phyloP scores from a whole-genome alignment of 2,113 vertebrate genomes.

The Onychorhynchus coronatus region DNA sequence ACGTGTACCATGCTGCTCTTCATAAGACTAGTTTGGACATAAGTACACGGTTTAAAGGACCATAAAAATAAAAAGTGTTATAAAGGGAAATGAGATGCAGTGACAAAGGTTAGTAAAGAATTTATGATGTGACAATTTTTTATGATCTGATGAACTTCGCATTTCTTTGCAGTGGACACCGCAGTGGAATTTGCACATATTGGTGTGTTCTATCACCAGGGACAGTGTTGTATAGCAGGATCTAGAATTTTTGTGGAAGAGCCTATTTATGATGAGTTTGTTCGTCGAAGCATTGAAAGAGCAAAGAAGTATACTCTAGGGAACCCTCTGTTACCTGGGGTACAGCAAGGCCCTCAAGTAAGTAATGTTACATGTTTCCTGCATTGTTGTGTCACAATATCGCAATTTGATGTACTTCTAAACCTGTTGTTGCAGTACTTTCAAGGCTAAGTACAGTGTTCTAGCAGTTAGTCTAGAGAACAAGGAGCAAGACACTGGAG shows the following conservation, averaged over 20 bases:
- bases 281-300: constrained; percentile 77
- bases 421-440: background rate
- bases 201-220: constrained; percentile 88
- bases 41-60: background rate
- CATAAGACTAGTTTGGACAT: background rate
- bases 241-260: constrained; percentile 91
- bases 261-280: constrained; percentile 84
- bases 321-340: constrained; percentile 75
- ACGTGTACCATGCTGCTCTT: background rate
- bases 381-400: background rate
- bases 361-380: background rate
- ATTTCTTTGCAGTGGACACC: constrained; percentile 76
- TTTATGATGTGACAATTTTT: background rate
- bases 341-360: constrained; percentile 87
- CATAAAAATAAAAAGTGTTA: background rate
- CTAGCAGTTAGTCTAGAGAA: background rate
- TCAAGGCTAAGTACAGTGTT: background rate
- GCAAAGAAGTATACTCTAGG: constrained; percentile 82
- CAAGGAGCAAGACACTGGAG: background rate
- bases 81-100: background rate
- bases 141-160: background rate
- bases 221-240: constrained; percentile 86
- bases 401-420: background rate
- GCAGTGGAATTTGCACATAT: constrained; percentile 83
- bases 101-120: background rate